These are phyloP conservation scores for Trogon surrucura DNA, from an alignment of 2,113 vertebrate genomes.

Conservation along the genomic window DNA sequence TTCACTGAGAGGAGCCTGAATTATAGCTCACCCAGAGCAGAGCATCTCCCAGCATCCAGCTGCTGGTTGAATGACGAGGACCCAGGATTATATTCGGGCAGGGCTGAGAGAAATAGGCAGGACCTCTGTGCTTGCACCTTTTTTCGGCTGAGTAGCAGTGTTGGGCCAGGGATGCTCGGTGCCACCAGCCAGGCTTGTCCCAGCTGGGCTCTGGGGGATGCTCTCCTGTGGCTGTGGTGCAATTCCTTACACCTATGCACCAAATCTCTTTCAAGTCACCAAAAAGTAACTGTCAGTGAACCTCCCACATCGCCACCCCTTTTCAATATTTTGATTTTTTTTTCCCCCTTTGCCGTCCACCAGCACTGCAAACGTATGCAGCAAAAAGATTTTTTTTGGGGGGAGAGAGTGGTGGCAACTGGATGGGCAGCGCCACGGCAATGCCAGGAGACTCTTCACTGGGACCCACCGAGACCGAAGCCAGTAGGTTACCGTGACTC, in stretches of 20 bases:
- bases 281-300: not conserved
- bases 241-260: accelerated
- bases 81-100: not conserved
- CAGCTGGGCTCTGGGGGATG: not conserved
- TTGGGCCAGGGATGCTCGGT: accelerated
- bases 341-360: accelerated
- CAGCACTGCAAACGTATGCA: not conserved
- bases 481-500: not conserved
- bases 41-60: accelerated
- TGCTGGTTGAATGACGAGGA: accelerated
- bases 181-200: accelerated
- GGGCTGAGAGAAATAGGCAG: not conserved
- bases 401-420: accelerated
- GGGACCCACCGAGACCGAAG: not conserved
- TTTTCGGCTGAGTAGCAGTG: accelerated
- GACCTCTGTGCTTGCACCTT: not conserved
- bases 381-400: not conserved
- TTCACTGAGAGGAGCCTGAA: not conserved
- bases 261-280: not conserved
- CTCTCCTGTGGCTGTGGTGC: accelerated
- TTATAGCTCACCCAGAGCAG: not conserved
- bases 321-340: not conserved
- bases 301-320: not conserved
- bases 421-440: not conserved
- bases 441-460: not conserved